Percentiles rank a stretch among this genome's conserved stretches.
These are phyloP conservation scores for Psilopogon haemacephalus DNA, from an alignment of 2,113 vertebrate species.

Conservation along the genomic window DNA sequence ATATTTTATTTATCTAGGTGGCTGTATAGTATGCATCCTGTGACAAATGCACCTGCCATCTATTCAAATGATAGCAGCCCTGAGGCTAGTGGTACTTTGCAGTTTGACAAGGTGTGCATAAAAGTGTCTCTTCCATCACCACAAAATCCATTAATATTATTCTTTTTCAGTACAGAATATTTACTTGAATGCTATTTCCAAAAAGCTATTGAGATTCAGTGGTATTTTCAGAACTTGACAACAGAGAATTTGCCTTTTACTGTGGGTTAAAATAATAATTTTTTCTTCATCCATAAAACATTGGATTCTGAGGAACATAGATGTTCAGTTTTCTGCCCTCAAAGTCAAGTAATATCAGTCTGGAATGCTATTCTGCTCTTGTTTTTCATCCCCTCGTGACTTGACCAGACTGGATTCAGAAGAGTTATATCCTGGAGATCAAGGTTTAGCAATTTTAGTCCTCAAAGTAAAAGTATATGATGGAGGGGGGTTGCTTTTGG, in stretches of 20 bases:
- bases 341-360: not conserved
- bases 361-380: not conserved
- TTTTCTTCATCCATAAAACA: not conserved
- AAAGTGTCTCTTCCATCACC: conserved; percentile 28
- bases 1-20: conserved; percentile 8
- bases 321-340: not conserved
- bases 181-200: not conserved
- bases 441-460: not conserved
- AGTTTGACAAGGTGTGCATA: conserved; percentile 30
- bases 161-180: not conserved
- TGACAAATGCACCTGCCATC: conserved; percentile 52
- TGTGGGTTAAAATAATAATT: not conserved
- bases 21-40: not conserved
- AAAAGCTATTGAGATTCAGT: not conserved
- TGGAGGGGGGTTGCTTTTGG: not conserved
- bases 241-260: not conserved
- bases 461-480: not conserved
- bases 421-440: not conserved
- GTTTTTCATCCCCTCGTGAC: not conserved
- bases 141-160: not conserved
- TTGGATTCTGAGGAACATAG: not conserved
- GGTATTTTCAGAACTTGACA: not conserved
- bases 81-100: not conserved
- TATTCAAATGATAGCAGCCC: not conserved
- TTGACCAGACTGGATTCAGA: not conserved